Base-by-base conservation (phyloP, 2,888 invertebrate genomes). In the Sphaerophoria taeniata region DNA sequence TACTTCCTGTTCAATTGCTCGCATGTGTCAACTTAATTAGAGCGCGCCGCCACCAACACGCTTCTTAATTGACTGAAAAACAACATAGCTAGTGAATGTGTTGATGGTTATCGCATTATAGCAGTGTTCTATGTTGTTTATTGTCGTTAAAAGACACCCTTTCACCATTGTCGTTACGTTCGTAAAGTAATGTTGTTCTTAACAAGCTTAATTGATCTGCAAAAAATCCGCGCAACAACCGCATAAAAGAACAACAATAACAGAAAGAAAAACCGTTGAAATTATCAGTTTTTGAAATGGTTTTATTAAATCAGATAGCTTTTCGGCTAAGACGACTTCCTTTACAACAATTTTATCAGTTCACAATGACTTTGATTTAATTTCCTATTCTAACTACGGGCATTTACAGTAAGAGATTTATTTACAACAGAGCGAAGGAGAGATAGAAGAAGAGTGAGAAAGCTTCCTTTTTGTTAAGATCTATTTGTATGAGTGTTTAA, bases 21-120 rank as follows among this genome's bases (percentile, higher is more conserved):
- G 85, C 85, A 85, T 85, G 85, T 85, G 85, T 85, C 85, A 85
- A 81, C 85, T 85, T 85, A 85, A 85, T 85, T 81, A 85, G 85
- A 85, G 85, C 85, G 85, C 85, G 78, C 86, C 82, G 82, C 86
- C 82, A 86, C 77, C 86, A 78, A 81, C 82, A 86, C 86, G 86
- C 86, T 86, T 86, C 86, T 82, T 86, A 86, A 86, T 86, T 86
- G 86, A 82, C 82, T 74, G 81, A 55, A 85, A 24, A 39, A 80
- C 39, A 36, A 58, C 9, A 69, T 49, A 67, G 61, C 51, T 47
- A 71, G 72, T 53, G 77, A 55, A 55, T 36, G 34, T 43, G 70
- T 9, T 58, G 69, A 76, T 75, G 75, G 51, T 43, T 49, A 60
- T 60, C 36, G 34, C 55, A 36, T 14, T 34, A 34, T 3, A n/a